Conservation (phyloP, 2,113 vertebrate genomes). For the Entosphenus tridentatus region DNA sequence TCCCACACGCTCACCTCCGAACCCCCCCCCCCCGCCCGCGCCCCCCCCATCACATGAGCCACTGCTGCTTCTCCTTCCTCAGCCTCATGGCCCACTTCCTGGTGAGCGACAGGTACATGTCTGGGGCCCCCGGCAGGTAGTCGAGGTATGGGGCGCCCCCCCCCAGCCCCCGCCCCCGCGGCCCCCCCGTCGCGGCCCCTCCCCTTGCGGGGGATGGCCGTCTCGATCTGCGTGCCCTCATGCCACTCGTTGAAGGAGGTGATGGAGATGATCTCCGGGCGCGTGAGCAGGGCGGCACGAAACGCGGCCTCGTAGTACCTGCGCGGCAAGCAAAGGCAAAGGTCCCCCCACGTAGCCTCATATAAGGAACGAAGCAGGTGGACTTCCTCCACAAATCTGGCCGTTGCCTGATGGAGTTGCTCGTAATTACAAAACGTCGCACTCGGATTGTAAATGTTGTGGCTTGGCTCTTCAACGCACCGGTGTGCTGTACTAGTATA, state of each 20-base stretch:
- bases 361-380: no score
- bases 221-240: conserved; percentile 91
- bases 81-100: conserved; percentile 71
- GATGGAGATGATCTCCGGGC: conserved; percentile 57
- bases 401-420: no score
- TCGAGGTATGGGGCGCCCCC: conserved; percentile 44
- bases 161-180: conserved; percentile 10
- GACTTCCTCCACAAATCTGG: no score
- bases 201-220: conserved; percentile 53
- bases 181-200: neutral
- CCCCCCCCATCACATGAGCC: conserved; percentile 33
- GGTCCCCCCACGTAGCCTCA: no score
- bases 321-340: no score
- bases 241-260: conserved; percentile 99
- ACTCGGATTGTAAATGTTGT: no score
- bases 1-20: conserved; percentile 74
- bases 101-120: conserved; percentile 66
- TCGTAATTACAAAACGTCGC: no score
- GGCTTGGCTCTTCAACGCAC: no score
- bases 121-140: conserved; percentile 64
- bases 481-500: no score
- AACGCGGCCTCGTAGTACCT: conserved; percentile 76
- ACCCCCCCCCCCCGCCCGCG: conserved; percentile 70
- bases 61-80: conserved; percentile 36
- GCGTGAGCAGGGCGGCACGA: conserved; percentile 39